These are phyloP conservation scores for Parauchenoglanis punctatus DNA, from an alignment of 2,797 vertebrate species.

Conservation along the genomic window DNA sequence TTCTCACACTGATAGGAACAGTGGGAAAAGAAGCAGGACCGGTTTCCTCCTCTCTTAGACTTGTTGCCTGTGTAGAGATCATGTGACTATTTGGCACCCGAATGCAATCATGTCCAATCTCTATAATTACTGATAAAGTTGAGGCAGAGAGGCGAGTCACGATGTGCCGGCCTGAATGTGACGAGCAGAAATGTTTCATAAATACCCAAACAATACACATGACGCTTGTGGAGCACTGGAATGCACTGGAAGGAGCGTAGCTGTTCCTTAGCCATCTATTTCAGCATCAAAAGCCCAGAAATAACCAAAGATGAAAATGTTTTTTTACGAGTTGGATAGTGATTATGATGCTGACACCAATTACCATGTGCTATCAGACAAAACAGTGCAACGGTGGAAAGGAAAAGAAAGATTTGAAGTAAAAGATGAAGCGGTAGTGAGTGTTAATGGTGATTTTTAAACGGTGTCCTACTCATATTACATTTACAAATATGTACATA, in stretches of 20 bases:
- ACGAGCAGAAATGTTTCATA: slow-evolving; percentile 2
- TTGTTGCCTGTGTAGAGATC: slow-evolving; percentile 49
- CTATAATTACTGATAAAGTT: slow-evolving; percentile 54
- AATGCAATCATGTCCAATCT: slow-evolving; percentile 50
- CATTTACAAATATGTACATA: background rate
- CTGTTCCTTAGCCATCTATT: background rate
- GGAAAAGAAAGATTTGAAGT: background rate
- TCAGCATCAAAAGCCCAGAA: background rate
- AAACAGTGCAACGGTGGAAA: background rate
- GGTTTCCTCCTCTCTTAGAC: slow-evolving; percentile 24
- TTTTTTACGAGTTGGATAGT: slow-evolving; percentile 3
- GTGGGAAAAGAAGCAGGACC: slow-evolving; percentile 3
- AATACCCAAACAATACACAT: background rate
- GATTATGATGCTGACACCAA: slow-evolving; percentile 18
- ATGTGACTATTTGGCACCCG: slow-evolving; percentile 50
- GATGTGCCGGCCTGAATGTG: slow-evolving; percentile 24
- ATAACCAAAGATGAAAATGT: slow-evolving; percentile 7
- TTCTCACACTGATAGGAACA: background rate
- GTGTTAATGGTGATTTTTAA: slow-evolving; percentile 1
- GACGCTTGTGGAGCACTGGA: background rate
- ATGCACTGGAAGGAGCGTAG: background rate
- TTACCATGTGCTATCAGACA: background rate
- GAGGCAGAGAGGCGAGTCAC: slow-evolving; percentile 41
- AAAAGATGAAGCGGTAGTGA: background rate
- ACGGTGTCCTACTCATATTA: background rate